Conservation (phyloP, 2,797 vertebrate species). For the Sebastolobus altivelis region DNA sequence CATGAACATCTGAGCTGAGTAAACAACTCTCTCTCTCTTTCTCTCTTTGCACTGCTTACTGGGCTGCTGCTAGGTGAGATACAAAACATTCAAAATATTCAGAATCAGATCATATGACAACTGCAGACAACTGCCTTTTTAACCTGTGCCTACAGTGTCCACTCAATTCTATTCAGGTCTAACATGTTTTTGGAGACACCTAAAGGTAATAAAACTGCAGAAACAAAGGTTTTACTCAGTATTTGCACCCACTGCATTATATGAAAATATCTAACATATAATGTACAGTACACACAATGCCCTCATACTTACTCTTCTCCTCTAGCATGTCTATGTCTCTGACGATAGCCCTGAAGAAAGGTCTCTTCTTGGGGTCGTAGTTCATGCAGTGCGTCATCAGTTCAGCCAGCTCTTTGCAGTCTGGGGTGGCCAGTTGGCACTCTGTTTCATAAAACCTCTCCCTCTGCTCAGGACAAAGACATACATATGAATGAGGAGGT, state of each 20-base stretch:
- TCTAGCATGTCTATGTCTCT: conserved; percentile 94
- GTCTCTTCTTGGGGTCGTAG: conserved; percentile 95
- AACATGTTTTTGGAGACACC: background rate
- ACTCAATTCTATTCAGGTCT: background rate
- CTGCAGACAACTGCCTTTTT: conserved; percentile 19
- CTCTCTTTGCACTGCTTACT: conserved; percentile 36
- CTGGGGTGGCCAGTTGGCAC: conserved; percentile 90
- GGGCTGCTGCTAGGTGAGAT: conserved; percentile 39
- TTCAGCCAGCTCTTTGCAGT: conserved; percentile 93
- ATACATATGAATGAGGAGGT: background rate
- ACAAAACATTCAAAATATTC: conserved; percentile 50
- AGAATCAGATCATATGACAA: conserved; percentile 15
- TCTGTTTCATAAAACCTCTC: conserved; percentile 94
- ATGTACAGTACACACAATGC: background rate
- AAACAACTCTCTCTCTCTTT: conserved; percentile 67
- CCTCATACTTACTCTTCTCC: conserved; percentile 88
- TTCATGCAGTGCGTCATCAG: conserved; percentile 99
- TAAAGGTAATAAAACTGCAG: background rate
- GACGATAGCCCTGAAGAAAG: conserved; percentile 97
- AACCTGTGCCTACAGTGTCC: background rate
- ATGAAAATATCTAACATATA: background rate
- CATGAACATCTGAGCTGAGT: conserved; percentile 57
- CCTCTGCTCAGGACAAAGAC: conserved; percentile 86
- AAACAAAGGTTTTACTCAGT: background rate
- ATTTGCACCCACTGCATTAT: background rate